Evolutionary conservation across 1,140 invertebrate genomes (phyloP).

Genomic region (Drosophila grimshawi): DNA sequence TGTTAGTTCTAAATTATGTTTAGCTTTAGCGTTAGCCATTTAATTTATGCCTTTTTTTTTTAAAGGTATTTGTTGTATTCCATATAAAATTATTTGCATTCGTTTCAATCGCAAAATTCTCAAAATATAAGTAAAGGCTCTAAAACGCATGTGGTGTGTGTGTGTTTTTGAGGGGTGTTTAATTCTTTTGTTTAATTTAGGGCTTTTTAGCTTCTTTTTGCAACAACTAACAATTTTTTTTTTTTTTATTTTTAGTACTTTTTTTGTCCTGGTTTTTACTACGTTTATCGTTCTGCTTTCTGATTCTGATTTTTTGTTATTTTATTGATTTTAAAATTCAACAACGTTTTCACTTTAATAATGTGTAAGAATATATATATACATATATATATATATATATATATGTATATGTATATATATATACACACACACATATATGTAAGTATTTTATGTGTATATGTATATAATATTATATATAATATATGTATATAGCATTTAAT

Average conservation of each 20-base stretch:
- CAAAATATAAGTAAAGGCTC: conserved; percentile 83
- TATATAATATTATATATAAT: conserved; percentile 70
- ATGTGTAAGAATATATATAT: conserved; percentile 76
- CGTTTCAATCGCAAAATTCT: conserved; percentile 76
- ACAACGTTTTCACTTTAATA: conserved; percentile 75
- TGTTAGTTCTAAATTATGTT: conserved; percentile 57
- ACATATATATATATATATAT: conserved; percentile 53
- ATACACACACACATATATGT: conserved; percentile 61
- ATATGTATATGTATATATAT: conserved; percentile 61
- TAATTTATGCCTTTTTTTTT: conserved; percentile 47
- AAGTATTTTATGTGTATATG: conserved; percentile 55
- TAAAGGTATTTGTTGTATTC: conserved; percentile 44
- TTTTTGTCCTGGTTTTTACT: conserved; percentile 40
- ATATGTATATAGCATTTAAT: conserved; percentile 68
- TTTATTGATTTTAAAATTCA: conserved; percentile 81
- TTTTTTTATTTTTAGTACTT: conserved; percentile 31
- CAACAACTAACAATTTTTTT: conserved; percentile 83
- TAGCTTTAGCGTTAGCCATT: conserved; percentile 53
- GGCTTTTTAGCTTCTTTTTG: conserved; percentile 56
- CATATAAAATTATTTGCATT: conserved; percentile 80
- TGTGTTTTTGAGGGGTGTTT: conserved; percentile 42
- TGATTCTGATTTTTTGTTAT: conserved; percentile 39
- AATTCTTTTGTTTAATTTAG: conserved; percentile 47
- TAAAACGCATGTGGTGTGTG: conserved; percentile 70
- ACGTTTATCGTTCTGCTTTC: conserved; percentile 53